Base-by-base conservation (phyloP, 2,888 invertebrate species). In the Sipha maydis region DNA sequence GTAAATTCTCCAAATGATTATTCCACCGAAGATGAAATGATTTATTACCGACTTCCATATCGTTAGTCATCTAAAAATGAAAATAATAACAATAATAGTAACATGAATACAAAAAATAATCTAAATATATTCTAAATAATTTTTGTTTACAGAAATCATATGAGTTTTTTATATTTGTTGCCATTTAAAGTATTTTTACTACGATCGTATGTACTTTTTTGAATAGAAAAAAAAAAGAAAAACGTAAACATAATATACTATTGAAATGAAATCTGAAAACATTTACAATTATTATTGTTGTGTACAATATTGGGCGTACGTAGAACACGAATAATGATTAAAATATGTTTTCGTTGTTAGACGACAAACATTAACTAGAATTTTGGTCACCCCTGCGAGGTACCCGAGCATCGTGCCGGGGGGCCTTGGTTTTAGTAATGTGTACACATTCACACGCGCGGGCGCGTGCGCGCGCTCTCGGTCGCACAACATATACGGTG, bases 11-110 rank as follows among this genome's bases (percentile, higher is more conserved):
- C 92, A 95, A 93, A 92, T 95, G 95, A 93, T 95, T 95, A 92
- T 95, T 95, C 95, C 95, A 95, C 91, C 94, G 94, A 90, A 95
- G 92, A 92, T 95, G 94, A 92, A 94, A 95, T 91, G 94, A 94
- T 92, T 94, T 94, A 90, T 94, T 94, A 91, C 93, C 94, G 54
- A 82, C n/a, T 31, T 88, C 88, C 88, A 88, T 88, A 19, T 88
- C 88, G 85, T 79, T 88, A 19, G 88, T 88, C 88, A 82, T 88
- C 88, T 88, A 34, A n/a, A 76, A 41, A 77, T 14, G 28, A 78
- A 67, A 25, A 38, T 73, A 41, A 41, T 14, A 48, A 48, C 1
- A 48, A 48, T 48, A 41, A 41, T 38, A 38, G 7, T 41, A 41
- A 34, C 4, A 4, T 34, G 34, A 3, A 34, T 34, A 4, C 2